Evolutionary conservation across 1,140 invertebrate genomes (phyloP).

Genomic region (Aphelenchoides fujianensis): DNA sequence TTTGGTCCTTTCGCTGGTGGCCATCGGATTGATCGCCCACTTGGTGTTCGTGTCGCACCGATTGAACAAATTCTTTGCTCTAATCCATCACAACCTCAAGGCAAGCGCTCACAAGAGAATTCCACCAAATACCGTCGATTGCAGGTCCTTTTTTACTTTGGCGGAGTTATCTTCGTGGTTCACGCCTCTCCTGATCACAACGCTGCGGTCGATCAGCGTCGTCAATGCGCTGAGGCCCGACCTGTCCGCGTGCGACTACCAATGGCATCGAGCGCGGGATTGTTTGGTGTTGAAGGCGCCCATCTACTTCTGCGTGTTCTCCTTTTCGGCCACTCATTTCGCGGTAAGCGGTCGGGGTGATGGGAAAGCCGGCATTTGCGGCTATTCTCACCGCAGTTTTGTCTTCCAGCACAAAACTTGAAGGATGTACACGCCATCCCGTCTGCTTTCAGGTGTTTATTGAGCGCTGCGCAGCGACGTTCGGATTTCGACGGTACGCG

Average conservation of each 20-base stretch:
- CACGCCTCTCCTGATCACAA: conserved; percentile 13
- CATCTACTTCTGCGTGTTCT: conserved; percentile 12
- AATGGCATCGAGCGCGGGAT: conserved; percentile 1
- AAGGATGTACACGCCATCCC: too few species aligned
- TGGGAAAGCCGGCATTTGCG: too few species aligned
- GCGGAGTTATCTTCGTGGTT: neutral
- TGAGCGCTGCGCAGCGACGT: conserved; percentile 12
- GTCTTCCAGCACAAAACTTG: too few species aligned
- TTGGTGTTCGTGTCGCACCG: neutral
- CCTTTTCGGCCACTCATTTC: conserved; percentile 9
- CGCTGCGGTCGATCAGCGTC: conserved; percentile 5
- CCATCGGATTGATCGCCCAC: conserved; percentile 2
- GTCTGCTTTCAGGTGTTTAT: too few species aligned
- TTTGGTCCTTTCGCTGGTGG: neutral
- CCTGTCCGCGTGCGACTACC: neutral
- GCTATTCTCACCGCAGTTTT: too few species aligned
- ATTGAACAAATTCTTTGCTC: conserved; percentile 9
- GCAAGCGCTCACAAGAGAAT: neutral
- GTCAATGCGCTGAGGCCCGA: neutral
- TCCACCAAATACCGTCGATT: neutral
- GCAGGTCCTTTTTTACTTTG: conserved; percentile 2
- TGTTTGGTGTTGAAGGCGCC: conserved; percentile 11
- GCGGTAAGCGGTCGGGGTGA: too few species aligned
- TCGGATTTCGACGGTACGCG: neutral
- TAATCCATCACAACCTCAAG: conserved; percentile 11